Percentiles rank a stretch among this genome's conserved stretches.
Conservation (phyloP, 2,797 vertebrate genomes). For the Bradypodion pumilum region DNA sequence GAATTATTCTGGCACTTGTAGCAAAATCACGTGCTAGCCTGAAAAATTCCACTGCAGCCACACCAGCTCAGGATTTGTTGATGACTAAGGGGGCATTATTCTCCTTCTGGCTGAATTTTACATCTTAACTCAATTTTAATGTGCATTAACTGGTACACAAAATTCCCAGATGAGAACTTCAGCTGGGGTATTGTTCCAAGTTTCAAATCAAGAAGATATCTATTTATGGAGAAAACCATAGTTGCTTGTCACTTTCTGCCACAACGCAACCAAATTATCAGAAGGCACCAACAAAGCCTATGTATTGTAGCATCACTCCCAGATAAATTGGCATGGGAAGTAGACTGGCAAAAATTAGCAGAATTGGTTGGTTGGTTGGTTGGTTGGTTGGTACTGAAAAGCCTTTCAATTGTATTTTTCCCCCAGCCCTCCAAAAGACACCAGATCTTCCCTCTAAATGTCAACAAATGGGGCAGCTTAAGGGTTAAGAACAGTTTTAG, state of each 20-base stretch:
- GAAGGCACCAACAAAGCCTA: too few species aligned
- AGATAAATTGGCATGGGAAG: too few species aligned
- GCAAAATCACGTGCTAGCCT: constrained; percentile 38
- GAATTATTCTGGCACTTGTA: constrained; percentile 48
- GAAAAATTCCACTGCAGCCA: constrained; percentile 46
- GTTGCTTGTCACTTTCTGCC: too few species aligned
- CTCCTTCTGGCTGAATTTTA: background rate
- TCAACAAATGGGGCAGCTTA: background rate
- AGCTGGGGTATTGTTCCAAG: background rate
- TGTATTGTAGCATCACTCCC: too few species aligned
- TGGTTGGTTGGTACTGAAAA: background rate
- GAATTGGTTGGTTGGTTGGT: too few species aligned
- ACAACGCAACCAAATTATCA: too few species aligned
- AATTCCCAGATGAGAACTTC: background rate
- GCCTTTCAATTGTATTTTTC: background rate
- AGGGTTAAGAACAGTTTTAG: too few species aligned
- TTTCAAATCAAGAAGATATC: background rate
- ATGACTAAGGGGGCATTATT: background rate
- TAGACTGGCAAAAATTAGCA: too few species aligned
- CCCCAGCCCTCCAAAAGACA: background rate
- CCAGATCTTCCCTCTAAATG: too few species aligned
- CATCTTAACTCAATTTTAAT: background rate
- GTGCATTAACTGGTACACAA: background rate
- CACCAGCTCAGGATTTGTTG: background rate
- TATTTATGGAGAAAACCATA: too few species aligned